Percentiles rank a stretch among this genome's conserved stretches.
Conservation (phyloP, 2,888 invertebrate genomes). For the Dynastes tityus region DNA sequence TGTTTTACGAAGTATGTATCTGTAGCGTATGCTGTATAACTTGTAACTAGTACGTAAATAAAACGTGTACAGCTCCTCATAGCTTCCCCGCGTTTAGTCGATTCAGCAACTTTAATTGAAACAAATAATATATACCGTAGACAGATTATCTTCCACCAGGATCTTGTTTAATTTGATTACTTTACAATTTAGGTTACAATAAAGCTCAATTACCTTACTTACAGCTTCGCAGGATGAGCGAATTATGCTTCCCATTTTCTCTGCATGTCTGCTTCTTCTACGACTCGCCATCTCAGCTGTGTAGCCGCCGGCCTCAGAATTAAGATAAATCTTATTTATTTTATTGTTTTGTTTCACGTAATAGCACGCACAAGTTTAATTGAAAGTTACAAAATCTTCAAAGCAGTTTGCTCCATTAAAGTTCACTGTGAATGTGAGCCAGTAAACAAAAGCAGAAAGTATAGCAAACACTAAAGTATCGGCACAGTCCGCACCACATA, state of each 20-base stretch:
- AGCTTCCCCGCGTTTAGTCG: not conserved
- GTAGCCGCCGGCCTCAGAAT: slow-evolving; percentile 9
- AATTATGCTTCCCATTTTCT: not conserved
- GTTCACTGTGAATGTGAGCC: too few relatives aligned
- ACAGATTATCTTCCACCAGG: slow-evolving; percentile 22
- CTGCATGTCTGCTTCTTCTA: not conserved
- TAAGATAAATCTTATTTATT: slow-evolving; percentile 31
- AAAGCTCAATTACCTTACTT: slow-evolving; percentile 35
- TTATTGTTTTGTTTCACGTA: slow-evolving; percentile 21
- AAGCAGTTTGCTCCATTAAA: too few relatives aligned
- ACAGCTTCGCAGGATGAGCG: slow-evolving; percentile 9
- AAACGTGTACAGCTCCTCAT: not conserved
- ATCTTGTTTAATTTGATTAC: slow-evolving; percentile 43
- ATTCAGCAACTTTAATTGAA: slow-evolving; percentile 42
- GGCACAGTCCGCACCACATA: too few relatives aligned
- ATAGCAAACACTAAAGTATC: too few relatives aligned
- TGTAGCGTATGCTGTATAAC: too few relatives aligned
- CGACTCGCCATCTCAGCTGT: not conserved
- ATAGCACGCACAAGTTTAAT: slow-evolving; percentile 1
- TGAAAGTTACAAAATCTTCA: slow-evolving; percentile 20
- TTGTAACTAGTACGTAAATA: too few relatives aligned
- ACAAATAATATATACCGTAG: slow-evolving; percentile 34
- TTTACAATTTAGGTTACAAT: slow-evolving; percentile 39
- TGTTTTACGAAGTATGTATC: too few relatives aligned
- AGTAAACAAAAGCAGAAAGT: too few relatives aligned